Base-by-base conservation (phyloP, 2,888 invertebrate genomes). In the Steinernema hermaphroditum region DNA sequence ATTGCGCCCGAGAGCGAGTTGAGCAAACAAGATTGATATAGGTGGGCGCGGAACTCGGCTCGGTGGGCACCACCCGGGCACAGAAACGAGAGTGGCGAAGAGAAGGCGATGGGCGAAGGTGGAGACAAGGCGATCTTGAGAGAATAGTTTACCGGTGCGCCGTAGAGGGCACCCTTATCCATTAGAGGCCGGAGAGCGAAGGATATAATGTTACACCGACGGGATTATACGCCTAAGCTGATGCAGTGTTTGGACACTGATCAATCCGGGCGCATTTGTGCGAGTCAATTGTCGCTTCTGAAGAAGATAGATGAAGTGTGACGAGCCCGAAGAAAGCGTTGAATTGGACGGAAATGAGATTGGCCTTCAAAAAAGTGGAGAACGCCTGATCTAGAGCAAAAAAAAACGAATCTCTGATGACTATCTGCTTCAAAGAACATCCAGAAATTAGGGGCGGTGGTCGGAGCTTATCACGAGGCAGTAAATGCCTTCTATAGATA, bases 11-110 rank as follows among this genome's bases (percentile, higher is more conserved):
- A 46, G 46, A 46, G n/a, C 46, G 62, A 32, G 8, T 62, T 62
- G 62, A 34, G 62, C 62, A 62, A 62, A 62, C 62, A 62, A 62
- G 62, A 62, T 62, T 62, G 62, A 62, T 62, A 62, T 62, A 62
- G 62, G 62, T 62, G 62, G 62, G 62, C 29, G 29, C 32, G 34
- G 62, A n/a, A 62, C 24, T 16, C 46, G n/a, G 46, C 37, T 37
- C 37, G 37, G 12, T 37, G 37, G 37, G 37, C 37, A 37, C 37
- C 37, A 37, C 6, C 37, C 37, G 37, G 37, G 37, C 37, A 37
- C 37, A 37, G 37, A 37, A 37, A 37, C 37, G 37, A 37, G 37
- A 37, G 37, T 37, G 37, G 4, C 6, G 22, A 6, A 16, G 46
- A 16, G 46, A 46, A 6, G 46, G 16, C 46, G 46, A 46, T 16